phyloP scores from a whole-genome alignment of 2,888 invertebrate genomes.

The Cataglyphis rosenhaueri region DNA sequence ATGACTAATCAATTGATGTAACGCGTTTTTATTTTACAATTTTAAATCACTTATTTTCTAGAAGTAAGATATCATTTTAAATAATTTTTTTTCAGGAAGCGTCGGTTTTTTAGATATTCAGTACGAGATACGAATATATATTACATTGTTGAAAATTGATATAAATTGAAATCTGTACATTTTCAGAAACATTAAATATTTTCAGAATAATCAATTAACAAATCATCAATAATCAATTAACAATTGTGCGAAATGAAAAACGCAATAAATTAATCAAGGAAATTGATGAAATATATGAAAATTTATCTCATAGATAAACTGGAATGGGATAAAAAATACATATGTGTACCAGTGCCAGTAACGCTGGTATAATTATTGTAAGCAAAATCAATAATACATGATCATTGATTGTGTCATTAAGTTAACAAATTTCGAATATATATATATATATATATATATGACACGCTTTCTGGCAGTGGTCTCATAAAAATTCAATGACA shows the following conservation, averaged over 20 bases:
- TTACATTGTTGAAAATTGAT: slow-evolving; percentile 37
- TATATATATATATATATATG: slow-evolving; percentile 54
- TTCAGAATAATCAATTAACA: slow-evolving; percentile 4
- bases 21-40: slow-evolving; percentile 15
- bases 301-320: slow-evolving; percentile 50
- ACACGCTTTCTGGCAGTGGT: slow-evolving; percentile 79
- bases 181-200: slow-evolving; percentile 11
- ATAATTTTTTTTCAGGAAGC: neutral
- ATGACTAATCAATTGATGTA: neutral
- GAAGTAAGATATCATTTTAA: slow-evolving; percentile 5
- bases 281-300: slow-evolving; percentile 1
- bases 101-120: neutral
- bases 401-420: slow-evolving; percentile 9
- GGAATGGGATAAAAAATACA: slow-evolving; percentile 64
- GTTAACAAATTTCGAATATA: slow-evolving; percentile 67
- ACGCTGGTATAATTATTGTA: slow-evolving; percentile 59
- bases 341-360: slow-evolving; percentile 71
- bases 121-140: slow-evolving; percentile 26
- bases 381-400: slow-evolving; percentile 58
- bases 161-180: slow-evolving; percentile 27
- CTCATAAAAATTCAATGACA: slow-evolving; percentile 71
- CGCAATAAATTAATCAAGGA: slow-evolving; percentile 7
- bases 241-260: slow-evolving; percentile 12
- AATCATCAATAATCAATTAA: slow-evolving; percentile 9
- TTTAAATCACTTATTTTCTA: neutral